Base-by-base conservation (phyloP, 1,140 invertebrate genomes). In the Eumaeus atala region DNA sequence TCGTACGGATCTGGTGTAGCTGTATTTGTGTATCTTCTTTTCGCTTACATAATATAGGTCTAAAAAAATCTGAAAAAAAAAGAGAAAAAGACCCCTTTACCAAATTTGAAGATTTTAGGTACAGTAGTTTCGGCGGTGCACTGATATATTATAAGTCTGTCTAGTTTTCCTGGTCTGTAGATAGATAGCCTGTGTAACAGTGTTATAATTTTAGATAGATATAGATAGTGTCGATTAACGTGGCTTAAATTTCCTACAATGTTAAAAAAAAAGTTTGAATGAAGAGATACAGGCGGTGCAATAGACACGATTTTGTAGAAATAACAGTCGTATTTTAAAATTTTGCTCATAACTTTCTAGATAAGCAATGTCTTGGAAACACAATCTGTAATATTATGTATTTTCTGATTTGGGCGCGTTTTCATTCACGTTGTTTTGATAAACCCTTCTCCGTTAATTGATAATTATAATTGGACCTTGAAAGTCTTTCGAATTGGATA, bases 381-480 rank as follows among this genome's bases (percentile, higher is more conserved):
- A 28, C 2, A 3, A 3, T 28, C 21, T 28, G 6, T 28, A 3
- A 28, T 3, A 28, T 28, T 28, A 2, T 3, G 8, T 37, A 37
- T 37, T n/a, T n/a, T 37, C 35, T 2, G 35, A 37, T 4, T 44
- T 14, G 14, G 40, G 17, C 40, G 38, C 12, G 12, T 40, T 44
- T 44, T 44, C 16, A 44, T 44, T 44, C 16, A 44, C 9, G 9
- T 16, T 44, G 40, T 16, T 44, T 44, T 44, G 14, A 9, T 44
- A 16, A 16, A 16, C 12, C 14, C 40, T 12, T 16, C 16, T 14
- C 12, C 16, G 16, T 44, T 16, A 44, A 16, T 44, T 44, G 17
- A 16, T 44, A 17, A 44, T 44, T 44, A 44, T 16, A 44, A 44
- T 44, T 16, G 40, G 12, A 44, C 16, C 16, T 44, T 16, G 12